These are phyloP conservation scores for Eucriotettix oculatus DNA, from an alignment of 2,888 invertebrate species.

Conservation along the genomic window DNA sequence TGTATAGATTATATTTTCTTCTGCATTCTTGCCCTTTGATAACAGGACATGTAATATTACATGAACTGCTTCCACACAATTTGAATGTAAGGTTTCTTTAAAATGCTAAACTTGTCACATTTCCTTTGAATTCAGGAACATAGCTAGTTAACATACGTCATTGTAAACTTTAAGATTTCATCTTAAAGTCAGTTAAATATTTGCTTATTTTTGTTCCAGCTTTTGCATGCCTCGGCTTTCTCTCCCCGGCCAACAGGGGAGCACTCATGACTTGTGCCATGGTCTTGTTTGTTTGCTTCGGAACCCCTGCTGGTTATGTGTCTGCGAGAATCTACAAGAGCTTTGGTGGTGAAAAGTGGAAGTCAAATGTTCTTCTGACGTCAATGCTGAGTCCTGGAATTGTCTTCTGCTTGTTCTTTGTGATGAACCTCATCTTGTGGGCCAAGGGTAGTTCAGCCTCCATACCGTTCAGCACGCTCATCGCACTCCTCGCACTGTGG, in stretches of 20 bases:
- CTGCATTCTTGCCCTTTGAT: too few relatives aligned
- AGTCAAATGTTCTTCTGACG: constrained; percentile 90
- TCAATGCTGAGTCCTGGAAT: constrained; percentile 93
- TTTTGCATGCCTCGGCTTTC: constrained; percentile 97
- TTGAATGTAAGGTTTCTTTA: too few relatives aligned
- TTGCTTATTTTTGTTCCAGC: constrained; percentile 33
- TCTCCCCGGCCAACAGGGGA: constrained; percentile 96
- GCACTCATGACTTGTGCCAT: constrained; percentile 97
- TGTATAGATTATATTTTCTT: too few relatives aligned
- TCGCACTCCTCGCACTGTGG: constrained; percentile 91
- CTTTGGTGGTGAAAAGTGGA: constrained; percentile 97
- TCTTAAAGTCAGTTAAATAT: neutral
- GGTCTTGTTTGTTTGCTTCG: constrained; percentile 91
- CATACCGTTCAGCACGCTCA: constrained; percentile 88
- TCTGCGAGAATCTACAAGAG: constrained; percentile 96
- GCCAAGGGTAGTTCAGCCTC: constrained; percentile 90
- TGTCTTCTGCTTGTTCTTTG: constrained; percentile 91
- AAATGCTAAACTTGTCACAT: too few relatives aligned
- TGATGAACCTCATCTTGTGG: constrained; percentile 94
- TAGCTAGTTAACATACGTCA: too few relatives aligned
- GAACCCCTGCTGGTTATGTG: constrained; percentile 92
- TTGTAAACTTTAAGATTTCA: too few relatives aligned
- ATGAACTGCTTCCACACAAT: too few relatives aligned
- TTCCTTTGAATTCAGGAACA: too few relatives aligned
- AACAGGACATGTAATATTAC: too few relatives aligned